Base-by-base conservation (phyloP, 2,888 invertebrate genomes). In the Agonopterix alstromeriana region DNA sequence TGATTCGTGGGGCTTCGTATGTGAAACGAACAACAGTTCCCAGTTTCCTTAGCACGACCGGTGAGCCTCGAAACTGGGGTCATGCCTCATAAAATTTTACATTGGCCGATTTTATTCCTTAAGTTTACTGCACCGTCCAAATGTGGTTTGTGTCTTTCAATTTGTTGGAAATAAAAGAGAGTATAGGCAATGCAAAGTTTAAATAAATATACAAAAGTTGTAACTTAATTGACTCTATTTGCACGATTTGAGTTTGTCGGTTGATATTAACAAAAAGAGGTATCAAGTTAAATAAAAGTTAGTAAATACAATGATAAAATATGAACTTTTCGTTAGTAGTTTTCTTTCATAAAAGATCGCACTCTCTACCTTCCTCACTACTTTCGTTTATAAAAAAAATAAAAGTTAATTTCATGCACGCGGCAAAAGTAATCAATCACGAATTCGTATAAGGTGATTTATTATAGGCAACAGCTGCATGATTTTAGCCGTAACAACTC, bases 401-500 rank as follows among this genome's bases (percentile, higher is more conserved):
- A 60, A 70, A 73, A 71, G 68, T 70, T 78, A 74, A 78, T 74
- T 77, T 72, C 61, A 57, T 56, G 53, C 61, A 59, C 55, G 55
- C 56, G 57, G 56, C 63, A 53, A 71, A 70, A 62, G 72, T 67
- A 70, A 82, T 82, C 82, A 82, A 82, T 82, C 80, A 80, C 57
- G 65, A 61, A 69, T 70, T 73, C 69, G 67, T 73, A 73, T 70
- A 68, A 69, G 63, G 73, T 81, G 82, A 82, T 82, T 79, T 77
- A 82, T 79, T 69, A 63, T 67, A 57, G 52, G 66, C 61, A 74
- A 72, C 77, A 73, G 77, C 73, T 78, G 74, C 61, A 68, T 63
- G 58, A 60, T 65, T 67, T 62, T 62, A 65, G 63, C 54, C 56
- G 63, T 66, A 65, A 70, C 67, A 76, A 77, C 76, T 73, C 77